Evolutionary conservation across 2,113 vertebrate genomes (phyloP).

Genomic region (Arvicanthis niloticus): DNA sequence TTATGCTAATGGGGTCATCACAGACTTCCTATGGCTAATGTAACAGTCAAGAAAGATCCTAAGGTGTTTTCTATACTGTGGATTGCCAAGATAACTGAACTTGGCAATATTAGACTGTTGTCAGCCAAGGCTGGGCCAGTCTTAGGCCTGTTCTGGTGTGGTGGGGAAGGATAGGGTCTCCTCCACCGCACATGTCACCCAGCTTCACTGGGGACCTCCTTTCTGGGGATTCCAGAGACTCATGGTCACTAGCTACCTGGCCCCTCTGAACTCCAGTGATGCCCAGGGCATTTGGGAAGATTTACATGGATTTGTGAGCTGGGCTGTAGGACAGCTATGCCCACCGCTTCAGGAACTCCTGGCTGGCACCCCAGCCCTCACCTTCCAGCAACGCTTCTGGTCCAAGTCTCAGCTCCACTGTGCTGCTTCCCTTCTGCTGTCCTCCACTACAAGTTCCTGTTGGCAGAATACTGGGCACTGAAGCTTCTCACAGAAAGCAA

Average conservation of each 20-base stretch:
- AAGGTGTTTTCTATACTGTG: not conserved
- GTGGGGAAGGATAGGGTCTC: not conserved
- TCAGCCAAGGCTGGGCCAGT: not conserved
- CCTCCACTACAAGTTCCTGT: rapidly evolving
- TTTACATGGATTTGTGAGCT: not conserved
- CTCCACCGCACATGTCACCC: not conserved
- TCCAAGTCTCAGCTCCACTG: not conserved
- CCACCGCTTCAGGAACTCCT: not conserved
- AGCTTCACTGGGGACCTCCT: not conserved
- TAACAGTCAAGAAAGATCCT: not conserved
- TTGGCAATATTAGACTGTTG: rapidly evolving
- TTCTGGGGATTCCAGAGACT: not conserved
- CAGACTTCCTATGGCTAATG: not conserved
- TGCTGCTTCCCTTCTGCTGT: rapidly evolving
- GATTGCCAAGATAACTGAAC: rapidly evolving
- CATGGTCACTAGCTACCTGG: not conserved
- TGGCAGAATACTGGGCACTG: not conserved
- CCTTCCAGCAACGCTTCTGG: not conserved
- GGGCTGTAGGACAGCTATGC: not conserved
- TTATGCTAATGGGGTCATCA: not conserved
- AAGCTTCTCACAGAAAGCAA: not conserved
- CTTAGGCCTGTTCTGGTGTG: not conserved
- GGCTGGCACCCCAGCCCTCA: not conserved
- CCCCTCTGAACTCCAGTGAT: not conserved
- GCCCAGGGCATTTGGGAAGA: not conserved